phyloP scores from a whole-genome alignment of 2,888 invertebrate genomes.

The Metalampra italica region DNA sequence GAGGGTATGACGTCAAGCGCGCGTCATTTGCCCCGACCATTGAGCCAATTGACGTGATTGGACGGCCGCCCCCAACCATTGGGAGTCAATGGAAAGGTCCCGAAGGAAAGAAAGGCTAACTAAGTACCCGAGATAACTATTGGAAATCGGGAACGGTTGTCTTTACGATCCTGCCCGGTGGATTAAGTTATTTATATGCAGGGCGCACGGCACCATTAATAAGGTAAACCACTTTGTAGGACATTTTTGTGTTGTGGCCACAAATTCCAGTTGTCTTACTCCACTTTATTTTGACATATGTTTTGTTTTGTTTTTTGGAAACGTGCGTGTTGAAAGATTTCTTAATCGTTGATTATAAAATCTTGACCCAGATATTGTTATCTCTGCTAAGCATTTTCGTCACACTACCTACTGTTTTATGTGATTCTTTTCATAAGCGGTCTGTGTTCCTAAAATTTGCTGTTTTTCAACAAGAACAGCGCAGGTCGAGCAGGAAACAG shows the following conservation, averaged over 20 bases:
- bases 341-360: slow-evolving; percentile 1
- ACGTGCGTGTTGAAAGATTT: not conserved
- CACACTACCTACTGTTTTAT: not conserved
- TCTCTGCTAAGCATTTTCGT: slow-evolving; percentile 5
- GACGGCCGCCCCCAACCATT: slow-evolving; percentile 16
- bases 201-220: too few relatives aligned
- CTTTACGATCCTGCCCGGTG: not conserved
- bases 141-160: not conserved
- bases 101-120: slow-evolving; percentile 18
- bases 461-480: too few relatives aligned
- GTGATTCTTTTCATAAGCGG: not conserved
- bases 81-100: slow-evolving; percentile 28
- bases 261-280: too few relatives aligned
- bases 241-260: too few relatives aligned
- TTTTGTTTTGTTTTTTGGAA: not conserved
- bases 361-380: slow-evolving; percentile 10
- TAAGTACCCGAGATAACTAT: not conserved
- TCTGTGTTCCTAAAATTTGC: too few relatives aligned
- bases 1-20: slow-evolving; percentile 64
- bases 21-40: slow-evolving; percentile 59
- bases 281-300: too few relatives aligned
- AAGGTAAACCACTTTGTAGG: too few relatives aligned
- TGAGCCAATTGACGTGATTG: slow-evolving; percentile 72
- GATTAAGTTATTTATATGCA: too few relatives aligned
- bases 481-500: too few relatives aligned